A percentile compares a stretch with the other conserved stretches of the same genome.
These are phyloP conservation scores for Trididemnum nubilum DNA, from an alignment of 23 tunicate genomes.

Conservation along the genomic window DNA sequence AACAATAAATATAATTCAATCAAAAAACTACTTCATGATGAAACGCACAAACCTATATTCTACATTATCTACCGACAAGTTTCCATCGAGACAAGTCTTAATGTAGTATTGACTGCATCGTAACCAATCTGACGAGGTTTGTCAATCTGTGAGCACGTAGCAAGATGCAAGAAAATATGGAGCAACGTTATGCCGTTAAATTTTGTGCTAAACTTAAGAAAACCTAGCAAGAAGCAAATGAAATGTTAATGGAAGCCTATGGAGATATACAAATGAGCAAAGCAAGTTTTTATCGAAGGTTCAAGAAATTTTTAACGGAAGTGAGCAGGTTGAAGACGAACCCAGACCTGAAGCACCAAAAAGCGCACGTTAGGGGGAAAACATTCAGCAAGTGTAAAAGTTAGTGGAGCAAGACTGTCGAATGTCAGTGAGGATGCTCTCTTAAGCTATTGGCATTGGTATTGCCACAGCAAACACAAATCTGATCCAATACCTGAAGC, in stretches of 20 bases:
- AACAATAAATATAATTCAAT: not conserved
- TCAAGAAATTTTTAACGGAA: conserved; percentile 6
- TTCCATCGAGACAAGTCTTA: not conserved
- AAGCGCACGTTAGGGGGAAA: conserved; percentile 11
- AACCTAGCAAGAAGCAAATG: not conserved
- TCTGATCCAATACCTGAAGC: not conserved
- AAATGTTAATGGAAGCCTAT: conserved; percentile 5
- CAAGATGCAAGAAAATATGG: not conserved
- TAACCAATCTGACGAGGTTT: not conserved
- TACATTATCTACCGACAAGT: not conserved
- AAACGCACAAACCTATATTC: not conserved
- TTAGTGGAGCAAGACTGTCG: conserved; percentile 16
- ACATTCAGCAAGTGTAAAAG: conserved; percentile 13
- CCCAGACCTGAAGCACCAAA: conserved; percentile 11
- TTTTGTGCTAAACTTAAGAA: not conserved
- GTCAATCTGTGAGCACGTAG: not conserved
- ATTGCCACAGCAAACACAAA: not conserved
- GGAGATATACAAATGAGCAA: conserved; percentile 4
- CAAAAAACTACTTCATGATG: not conserved
- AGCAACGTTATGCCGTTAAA: not conserved
- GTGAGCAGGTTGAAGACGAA: conserved; percentile 13
- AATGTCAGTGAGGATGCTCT: conserved; percentile 2
- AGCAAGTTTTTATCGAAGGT: not conserved
- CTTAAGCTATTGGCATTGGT: conserved; percentile 2
- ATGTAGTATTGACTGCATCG: not conserved